Percentiles rank a stretch among this genome's conserved stretches.
These are phyloP conservation scores for Archivesica marissinica DNA, from an alignment of 1,140 invertebrate genomes.

Conservation along the genomic window DNA sequence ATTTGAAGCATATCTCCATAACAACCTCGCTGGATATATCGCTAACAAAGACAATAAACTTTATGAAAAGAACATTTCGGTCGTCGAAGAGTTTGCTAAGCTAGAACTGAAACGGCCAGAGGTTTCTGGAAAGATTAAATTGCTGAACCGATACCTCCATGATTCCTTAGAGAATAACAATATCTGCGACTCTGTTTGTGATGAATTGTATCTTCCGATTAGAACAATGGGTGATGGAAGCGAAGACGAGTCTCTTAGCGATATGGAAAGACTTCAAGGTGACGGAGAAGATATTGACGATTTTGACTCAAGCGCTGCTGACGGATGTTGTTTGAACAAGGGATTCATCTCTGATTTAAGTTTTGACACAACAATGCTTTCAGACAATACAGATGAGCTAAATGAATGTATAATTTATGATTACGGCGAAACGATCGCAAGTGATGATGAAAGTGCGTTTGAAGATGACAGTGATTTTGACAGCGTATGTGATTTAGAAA, in stretches of 20 bases:
- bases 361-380: no score
- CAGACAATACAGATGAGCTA: constrained; percentile 7
- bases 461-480: constrained; percentile 14
- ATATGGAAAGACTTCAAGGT: background rate
- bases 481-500: background rate
- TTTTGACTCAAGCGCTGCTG: background rate
- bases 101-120: background rate
- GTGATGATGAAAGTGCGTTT: constrained; percentile 20
- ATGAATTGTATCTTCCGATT: background rate
- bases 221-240: background rate
- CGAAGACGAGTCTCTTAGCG: background rate
- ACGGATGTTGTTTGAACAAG: background rate
- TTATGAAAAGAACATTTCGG: constrained; percentile 8
- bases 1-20: background rate
- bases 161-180: background rate
- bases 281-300: background rate
- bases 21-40: background rate
- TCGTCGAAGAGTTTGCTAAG: background rate
- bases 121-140: background rate
- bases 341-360: no score
- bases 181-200: background rate
- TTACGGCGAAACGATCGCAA: no score
- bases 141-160: background rate
- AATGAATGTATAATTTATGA: constrained; percentile 10
- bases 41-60: background rate